Percentiles rank a stretch among this genome's conserved stretches.
These are phyloP conservation scores for Ophion costatus DNA, from an alignment of 2,888 invertebrate genomes.

Conservation along the genomic window DNA sequence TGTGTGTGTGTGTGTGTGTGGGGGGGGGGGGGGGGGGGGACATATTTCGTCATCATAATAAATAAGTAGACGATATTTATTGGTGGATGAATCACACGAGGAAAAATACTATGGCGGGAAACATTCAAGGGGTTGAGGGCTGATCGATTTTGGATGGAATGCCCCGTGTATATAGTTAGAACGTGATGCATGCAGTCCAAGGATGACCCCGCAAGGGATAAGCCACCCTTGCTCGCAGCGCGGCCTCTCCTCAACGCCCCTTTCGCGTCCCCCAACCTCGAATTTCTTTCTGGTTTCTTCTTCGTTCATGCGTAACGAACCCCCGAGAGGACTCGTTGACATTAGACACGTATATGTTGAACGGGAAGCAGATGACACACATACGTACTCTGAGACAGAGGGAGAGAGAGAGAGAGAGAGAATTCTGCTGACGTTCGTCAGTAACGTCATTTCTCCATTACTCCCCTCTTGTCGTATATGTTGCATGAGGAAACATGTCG, in stretches of 20 bases:
- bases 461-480: no score
- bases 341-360: constrained; percentile 31
- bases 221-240: constrained; percentile 46
- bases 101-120: no score
- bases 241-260: constrained; percentile 19
- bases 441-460: no score
- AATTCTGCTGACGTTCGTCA: no score
- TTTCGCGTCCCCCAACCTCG: constrained; percentile 17
- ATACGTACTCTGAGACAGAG: background rate
- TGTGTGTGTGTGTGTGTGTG: no score
- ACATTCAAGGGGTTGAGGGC: background rate
- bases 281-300: constrained; percentile 37
- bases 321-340: constrained; percentile 50
- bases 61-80: no score
- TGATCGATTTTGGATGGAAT: constrained; percentile 3
- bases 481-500: background rate
- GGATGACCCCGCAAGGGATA: constrained; percentile 47
- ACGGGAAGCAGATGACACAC: constrained; percentile 1
- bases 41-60: no score
- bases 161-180: background rate
- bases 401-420: constrained; percentile 15
- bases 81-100: no score
- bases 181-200: constrained; percentile 33
- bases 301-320: constrained; percentile 58
- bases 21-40: no score